These are phyloP conservation scores for Tor tambroides DNA, from an alignment of 2,113 vertebrate genomes.

Conservation along the genomic window DNA sequence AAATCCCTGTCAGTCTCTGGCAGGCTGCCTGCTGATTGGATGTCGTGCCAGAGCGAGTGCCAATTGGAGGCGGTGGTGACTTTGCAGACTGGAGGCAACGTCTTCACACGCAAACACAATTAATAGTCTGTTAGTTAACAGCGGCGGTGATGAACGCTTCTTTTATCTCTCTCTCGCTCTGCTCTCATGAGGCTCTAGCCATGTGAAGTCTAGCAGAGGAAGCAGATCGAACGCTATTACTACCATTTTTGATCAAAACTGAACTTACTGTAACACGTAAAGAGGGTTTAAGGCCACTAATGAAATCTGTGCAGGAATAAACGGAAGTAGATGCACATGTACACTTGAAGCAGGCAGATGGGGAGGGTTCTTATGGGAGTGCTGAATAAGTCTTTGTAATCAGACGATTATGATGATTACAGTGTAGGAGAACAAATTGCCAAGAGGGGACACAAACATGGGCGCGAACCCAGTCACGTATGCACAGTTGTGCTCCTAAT, in stretches of 20 bases:
- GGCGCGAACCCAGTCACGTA: not conserved
- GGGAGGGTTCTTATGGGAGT: slow-evolving; percentile 32
- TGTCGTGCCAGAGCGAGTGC: slow-evolving; percentile 25
- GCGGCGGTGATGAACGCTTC: not conserved
- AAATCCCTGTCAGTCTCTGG: not conserved
- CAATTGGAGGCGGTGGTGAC: slow-evolving; percentile 27
- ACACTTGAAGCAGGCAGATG: slow-evolving; percentile 23
- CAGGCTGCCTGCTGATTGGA: slow-evolving; percentile 35
- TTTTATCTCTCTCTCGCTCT: slow-evolving; percentile 39
- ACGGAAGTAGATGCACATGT: slow-evolving; percentile 10
- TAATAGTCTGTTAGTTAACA: slow-evolving; percentile 25
- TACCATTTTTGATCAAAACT: not conserved
- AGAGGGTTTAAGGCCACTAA: not conserved
- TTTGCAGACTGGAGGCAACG: slow-evolving; percentile 21
- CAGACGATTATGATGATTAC: slow-evolving; percentile 53
- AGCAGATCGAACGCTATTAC: slow-evolving; percentile 5
- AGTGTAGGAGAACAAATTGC: slow-evolving; percentile 41
- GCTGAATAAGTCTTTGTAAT: slow-evolving; percentile 53
- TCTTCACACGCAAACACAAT: slow-evolving; percentile 11
- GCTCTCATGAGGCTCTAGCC: not conserved
- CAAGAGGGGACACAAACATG: slow-evolving; percentile 34
- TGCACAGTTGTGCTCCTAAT: slow-evolving; percentile 25
- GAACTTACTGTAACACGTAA: not conserved
- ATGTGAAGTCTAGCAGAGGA: not conserved
- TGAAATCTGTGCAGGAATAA: not conserved